Evolutionary conservation across 2,888 invertebrate species (phyloP).

Genomic region (Bimastos eiseni): DNA sequence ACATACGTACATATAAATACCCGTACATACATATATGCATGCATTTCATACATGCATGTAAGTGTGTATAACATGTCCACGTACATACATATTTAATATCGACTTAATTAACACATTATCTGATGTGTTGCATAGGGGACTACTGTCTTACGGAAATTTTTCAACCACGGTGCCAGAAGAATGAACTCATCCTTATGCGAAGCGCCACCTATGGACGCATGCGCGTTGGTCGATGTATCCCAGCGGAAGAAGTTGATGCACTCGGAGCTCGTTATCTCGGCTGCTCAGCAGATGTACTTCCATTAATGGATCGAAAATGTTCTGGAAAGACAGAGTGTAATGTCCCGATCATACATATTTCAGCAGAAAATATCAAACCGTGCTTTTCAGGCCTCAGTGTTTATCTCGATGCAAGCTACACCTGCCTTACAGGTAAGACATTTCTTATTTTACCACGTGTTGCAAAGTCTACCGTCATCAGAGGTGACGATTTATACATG

Average conservation of each 20-base stretch:
- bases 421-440: background rate
- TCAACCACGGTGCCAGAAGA: slow-evolving; percentile 23
- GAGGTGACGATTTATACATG: no score
- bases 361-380: background rate
- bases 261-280: slow-evolving; percentile 26
- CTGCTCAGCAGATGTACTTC: slow-evolving; percentile 28
- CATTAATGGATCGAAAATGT: slow-evolving; percentile 29
- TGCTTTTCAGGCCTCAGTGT: slow-evolving; percentile 23
- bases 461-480: no score
- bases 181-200: slow-evolving; percentile 25
- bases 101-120: no score
- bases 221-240: slow-evolving; percentile 26
- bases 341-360: background rate
- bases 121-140: slow-evolving; percentile 1
- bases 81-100: no score
- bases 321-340: slow-evolving; percentile 27
- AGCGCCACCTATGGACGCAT: slow-evolving; percentile 29
- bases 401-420: slow-evolving; percentile 31
- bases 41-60: no score
- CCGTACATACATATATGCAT: no score
- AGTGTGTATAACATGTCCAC: no score
- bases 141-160: slow-evolving; percentile 25
- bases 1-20: no score
- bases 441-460: background rate
- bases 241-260: slow-evolving; percentile 18